phyloP scores from a whole-genome alignment of 2,797 vertebrate genomes.

The Prunella strophiata region DNA sequence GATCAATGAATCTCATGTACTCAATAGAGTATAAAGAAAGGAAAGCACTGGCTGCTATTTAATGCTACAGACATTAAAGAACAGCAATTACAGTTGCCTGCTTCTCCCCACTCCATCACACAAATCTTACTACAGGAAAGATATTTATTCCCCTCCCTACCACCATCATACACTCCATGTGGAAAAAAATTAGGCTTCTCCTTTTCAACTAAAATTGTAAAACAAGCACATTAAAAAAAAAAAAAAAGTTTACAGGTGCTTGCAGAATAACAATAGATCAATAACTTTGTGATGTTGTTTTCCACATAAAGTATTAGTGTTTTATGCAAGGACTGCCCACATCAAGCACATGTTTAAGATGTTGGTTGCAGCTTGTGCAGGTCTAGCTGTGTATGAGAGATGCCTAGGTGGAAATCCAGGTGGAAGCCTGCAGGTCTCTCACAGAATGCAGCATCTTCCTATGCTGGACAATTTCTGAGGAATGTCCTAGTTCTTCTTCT shows the following conservation, averaged over 20 bases:
- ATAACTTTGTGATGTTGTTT: not conserved
- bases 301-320: not conserved
- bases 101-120: not conserved
- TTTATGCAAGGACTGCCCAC: not conserved
- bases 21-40: constrained; percentile 21
- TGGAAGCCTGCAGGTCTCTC: not conserved
- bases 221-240: not conserved
- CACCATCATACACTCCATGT: not conserved
- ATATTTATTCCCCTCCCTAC: not conserved
- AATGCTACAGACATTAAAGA: not conserved
- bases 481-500: not conserved
- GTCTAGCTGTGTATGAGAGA: not conserved
- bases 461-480: not conserved
- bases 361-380: not conserved
- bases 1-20: constrained; percentile 35
- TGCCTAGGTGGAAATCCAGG: not conserved
- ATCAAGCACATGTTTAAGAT: not conserved
- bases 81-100: not conserved
- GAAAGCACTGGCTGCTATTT: not conserved
- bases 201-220: not conserved
- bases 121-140: not conserved
- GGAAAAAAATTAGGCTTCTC: not conserved
- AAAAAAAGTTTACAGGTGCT: not conserved
- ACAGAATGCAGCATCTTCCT: not conserved
- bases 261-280: not conserved